phyloP scores from a whole-genome alignment of 2,113 vertebrate species.

The Sturnira hondurensis region DNA sequence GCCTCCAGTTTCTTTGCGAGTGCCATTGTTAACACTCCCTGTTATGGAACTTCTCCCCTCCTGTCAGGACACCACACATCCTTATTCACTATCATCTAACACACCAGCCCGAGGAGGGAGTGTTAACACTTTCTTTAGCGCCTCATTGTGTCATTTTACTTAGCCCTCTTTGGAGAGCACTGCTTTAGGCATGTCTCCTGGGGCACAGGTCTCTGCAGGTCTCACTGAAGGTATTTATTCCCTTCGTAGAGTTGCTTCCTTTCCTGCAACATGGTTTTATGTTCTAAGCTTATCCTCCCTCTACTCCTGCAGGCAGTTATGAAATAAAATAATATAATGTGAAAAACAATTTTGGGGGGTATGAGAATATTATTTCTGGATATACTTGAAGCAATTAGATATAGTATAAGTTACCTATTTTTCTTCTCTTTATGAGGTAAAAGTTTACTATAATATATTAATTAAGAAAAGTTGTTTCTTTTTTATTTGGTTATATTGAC shows the following conservation, averaged over 20 bases:
- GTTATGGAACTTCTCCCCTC: background rate
- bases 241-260: background rate
- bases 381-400: background rate
- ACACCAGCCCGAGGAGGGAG: background rate
- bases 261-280: background rate
- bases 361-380: background rate
- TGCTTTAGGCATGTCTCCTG: background rate
- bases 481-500: background rate
- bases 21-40: background rate
- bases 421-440: background rate
- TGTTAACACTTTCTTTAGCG: background rate
- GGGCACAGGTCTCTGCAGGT: background rate
- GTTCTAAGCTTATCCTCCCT: background rate
- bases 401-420: background rate
- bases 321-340: background rate
- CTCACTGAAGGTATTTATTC: background rate
- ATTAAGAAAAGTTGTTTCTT: background rate
- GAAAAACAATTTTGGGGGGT: background rate
- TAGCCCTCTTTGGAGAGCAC: background rate
- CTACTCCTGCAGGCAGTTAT: background rate
- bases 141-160: background rate
- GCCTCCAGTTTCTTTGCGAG: background rate
- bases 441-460: background rate
- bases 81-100: background rate
- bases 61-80: background rate